Base-by-base conservation (phyloP, 2,113 vertebrate species). In the cat (Felis catus) region DNA sequence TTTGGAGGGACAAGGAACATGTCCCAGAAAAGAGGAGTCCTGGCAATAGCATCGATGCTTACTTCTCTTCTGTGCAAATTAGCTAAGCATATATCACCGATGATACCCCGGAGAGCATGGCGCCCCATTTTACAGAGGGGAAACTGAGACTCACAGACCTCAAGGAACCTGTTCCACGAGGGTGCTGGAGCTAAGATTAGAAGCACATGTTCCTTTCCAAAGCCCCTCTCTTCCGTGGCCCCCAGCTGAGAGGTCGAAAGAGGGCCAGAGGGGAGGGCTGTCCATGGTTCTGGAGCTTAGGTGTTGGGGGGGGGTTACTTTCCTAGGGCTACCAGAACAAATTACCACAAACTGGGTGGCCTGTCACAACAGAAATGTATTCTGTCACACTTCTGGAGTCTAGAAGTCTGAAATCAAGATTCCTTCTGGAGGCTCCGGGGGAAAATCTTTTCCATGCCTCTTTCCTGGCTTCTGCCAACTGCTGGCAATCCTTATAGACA, bases 401-500 rank as follows among this genome's bases (percentile, higher is more conserved):
- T 15, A 21, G 33, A 73, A 88, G n/a, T 79, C 84, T 53, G 39
- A 68, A 27, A 31, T 31, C 61, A 3, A 92, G 33, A 21, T 45
- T 92, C 58, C 73, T 85, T 70, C 82, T 65, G 73, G 73, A 74
- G 53, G 63, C 39, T 41, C 51, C 0, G 15, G 33, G 55, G 51
- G 31, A 79, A 36, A 4, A 0, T 51, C 16, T 41, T 29, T 15
- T 7, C 19, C 27, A 0, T 1, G n/a, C 33, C 19, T 21, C 45
- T 58, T 29, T 39, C 29, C 39, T 13, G 14, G 51, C 27, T 55
- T 45, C 82, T 68, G 80, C 88, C 1, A 41, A 21, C 16, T 16
- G 21, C 58, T 23, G 87, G 74, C 36, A 4, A 0, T 31, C n/a
- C 6, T n/a, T 6, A 0, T 11, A 29, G 71, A 23, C 0, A 0